These are phyloP conservation scores for Bimastos eiseni DNA, from an alignment of 2,888 invertebrate species.

Conservation along the genomic window DNA sequence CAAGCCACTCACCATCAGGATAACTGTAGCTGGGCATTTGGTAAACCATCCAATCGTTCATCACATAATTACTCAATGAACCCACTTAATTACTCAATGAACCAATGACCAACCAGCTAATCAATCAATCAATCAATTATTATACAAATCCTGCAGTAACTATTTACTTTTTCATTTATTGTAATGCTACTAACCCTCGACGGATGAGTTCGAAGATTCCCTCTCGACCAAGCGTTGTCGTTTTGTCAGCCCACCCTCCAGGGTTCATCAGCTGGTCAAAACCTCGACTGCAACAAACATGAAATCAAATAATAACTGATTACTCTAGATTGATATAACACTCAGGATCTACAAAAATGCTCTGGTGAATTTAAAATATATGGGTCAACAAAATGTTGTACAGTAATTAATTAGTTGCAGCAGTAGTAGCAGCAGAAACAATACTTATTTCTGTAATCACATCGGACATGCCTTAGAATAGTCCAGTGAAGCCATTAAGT, in stretches of 20 bases:
- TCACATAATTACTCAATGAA: neutral
- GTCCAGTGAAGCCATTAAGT: neutral
- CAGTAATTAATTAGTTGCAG: neutral
- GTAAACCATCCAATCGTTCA: neutral
- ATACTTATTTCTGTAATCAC: too few species aligned
- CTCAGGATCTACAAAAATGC: neutral
- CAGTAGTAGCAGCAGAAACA: neutral
- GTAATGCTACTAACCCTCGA: constrained; percentile 58
- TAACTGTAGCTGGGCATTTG: neutral
- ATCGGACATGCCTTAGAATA: neutral
- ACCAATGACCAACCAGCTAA: neutral
- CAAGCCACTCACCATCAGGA: neutral
- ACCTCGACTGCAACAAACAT: constrained; percentile 38
- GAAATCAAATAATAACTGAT: neutral
- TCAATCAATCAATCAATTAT: neutral
- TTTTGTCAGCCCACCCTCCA: constrained; percentile 64
- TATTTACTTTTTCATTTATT: neutral
- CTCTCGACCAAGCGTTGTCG: constrained; percentile 62
- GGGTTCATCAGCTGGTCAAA: constrained; percentile 61
- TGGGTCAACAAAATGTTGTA: neutral
- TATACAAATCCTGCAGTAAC: neutral
- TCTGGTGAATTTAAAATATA: neutral
- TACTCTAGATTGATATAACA: neutral
- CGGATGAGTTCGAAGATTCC: constrained; percentile 63
- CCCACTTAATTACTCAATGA: neutral